Base-by-base conservation (phyloP, 2,113 vertebrate species). In the Panurus biarmicus region DNA sequence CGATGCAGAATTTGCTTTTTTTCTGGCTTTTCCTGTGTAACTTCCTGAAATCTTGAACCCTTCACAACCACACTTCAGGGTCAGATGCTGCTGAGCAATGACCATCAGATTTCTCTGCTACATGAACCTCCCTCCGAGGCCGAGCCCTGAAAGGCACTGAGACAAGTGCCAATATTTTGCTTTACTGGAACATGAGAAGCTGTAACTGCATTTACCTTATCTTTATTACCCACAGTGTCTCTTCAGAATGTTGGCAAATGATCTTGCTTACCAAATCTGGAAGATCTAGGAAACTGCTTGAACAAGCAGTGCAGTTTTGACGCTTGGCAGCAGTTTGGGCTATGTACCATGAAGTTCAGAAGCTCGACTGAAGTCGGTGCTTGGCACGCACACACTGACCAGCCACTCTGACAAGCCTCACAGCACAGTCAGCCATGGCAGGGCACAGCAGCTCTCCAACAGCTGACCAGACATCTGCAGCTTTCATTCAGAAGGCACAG, bases 61-160 rank as follows among this genome's bases (percentile, higher is more conserved):
- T 60, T 60, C 31, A 44, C 1, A 19, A 40, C 28, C 19, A 69
- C 11, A 57, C 28, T 45, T 45, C 31, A 92, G 18, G 20, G 51
- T 62, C 31, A 67, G 66, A 29, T 20, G 36, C 36, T 45, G 26
- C 44, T 45, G 69, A 81, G 23, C 66, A 64, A 45, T 3, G 28
- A 23, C 31, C 9, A 5, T 13, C 61, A 40, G 26, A 16, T 71
- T 51, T 26, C 44, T 69, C 57, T 33, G 33, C 53, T 53, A 69
- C 53, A 8, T 29, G 56, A 77, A 62, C n/a, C 44, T 62, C 42
- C 33, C 42, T 48, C 57, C 25, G 24, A 88, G 44, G 56, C 85
- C 0, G 0, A 47, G 28, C 54, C 40, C 69, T 14, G 26, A 53
- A 45, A 74, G 38, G 12, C 18, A 14, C 33, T 0, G 0, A 81